Percentiles rank a stretch among this genome's conserved stretches.
Conservation (phyloP, 2,797 vertebrate species). For the Typhlichthys subterraneus region DNA sequence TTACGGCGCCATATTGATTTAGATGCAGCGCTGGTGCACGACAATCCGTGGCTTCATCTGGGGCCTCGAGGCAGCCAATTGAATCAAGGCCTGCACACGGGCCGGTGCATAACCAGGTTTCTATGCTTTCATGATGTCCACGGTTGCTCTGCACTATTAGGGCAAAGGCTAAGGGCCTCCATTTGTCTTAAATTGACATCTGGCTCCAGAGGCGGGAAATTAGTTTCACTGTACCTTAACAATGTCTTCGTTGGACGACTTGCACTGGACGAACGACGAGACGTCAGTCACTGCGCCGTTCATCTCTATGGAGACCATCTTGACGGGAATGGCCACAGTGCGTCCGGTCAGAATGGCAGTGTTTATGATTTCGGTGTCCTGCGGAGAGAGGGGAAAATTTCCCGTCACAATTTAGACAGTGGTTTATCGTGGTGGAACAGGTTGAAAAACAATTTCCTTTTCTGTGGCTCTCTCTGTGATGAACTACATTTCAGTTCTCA, state of each 20-base stretch:
- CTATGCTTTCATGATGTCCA: slow-evolving; percentile 47
- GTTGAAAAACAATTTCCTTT: no score
- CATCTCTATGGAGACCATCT: slow-evolving; percentile 96
- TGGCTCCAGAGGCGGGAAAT: slow-evolving; percentile 5
- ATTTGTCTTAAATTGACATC: slow-evolving; percentile 35
- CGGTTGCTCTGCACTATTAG: slow-evolving; percentile 22
- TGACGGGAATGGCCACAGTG: slow-evolving; percentile 95
- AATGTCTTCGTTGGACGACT: slow-evolving; percentile 95
- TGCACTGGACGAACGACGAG: slow-evolving; percentile 88
- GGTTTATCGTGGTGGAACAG: no score
- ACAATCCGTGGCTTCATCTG: slow-evolving; percentile 50
- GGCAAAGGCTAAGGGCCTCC: slow-evolving; percentile 37
- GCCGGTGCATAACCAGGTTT: slow-evolving; percentile 41
- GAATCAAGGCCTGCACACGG: slow-evolving; percentile 38
- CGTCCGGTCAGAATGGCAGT: slow-evolving; percentile 94
- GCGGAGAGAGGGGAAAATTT: not conserved
- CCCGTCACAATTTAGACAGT: no score
- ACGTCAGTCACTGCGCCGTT: slow-evolving; percentile 86
- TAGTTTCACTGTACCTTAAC: slow-evolving; percentile 84
- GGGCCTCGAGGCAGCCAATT: slow-evolving; percentile 30
- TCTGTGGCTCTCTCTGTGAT: slow-evolving; percentile 10
- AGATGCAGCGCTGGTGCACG: slow-evolving; percentile 28
- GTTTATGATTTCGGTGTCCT: slow-evolving; percentile 99
- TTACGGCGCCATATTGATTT: slow-evolving; percentile 39
- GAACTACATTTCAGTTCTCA: slow-evolving; percentile 23